Percentiles rank a stretch among this genome's conserved stretches.
These are phyloP conservation scores for Pollenia labialis DNA, from an alignment of 2,888 invertebrate species.

Conservation along the genomic window DNA sequence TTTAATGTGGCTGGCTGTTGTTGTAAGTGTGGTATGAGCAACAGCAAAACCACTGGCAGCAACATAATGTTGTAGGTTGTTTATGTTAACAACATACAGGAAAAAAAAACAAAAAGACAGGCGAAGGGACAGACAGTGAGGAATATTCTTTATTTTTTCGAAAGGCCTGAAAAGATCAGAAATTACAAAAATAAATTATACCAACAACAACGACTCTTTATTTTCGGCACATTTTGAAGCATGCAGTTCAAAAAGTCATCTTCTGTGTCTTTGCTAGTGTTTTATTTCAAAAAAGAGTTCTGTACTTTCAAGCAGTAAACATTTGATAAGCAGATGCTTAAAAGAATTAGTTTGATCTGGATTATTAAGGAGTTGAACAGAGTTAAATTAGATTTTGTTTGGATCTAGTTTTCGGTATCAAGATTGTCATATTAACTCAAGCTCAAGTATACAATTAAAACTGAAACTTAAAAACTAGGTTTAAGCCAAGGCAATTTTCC, in stretches of 20 bases:
- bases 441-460: too few species aligned
- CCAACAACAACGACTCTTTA: constrained; percentile 42
- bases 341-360: constrained; percentile 4
- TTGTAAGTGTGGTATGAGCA: constrained; percentile 41
- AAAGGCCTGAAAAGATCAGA: background rate
- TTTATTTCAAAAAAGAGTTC: constrained; percentile 28
- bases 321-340: constrained; percentile 18
- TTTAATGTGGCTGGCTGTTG: constrained; percentile 61
- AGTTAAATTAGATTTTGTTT: too few species aligned
- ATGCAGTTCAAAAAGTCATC: constrained; percentile 69
- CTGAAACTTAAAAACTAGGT: too few species aligned
- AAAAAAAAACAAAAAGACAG: constrained; percentile 15
- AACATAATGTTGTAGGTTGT: constrained; percentile 58
- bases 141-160: constrained; percentile 60
- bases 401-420: too few species aligned
- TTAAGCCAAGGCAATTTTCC: too few species aligned
- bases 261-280: constrained; percentile 44
- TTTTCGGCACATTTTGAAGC: constrained; percentile 66
- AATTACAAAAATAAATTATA: background rate
- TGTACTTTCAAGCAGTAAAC: constrained; percentile 8
- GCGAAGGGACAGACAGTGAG: background rate
- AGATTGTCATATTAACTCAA: too few species aligned
- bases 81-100: constrained; percentile 56
- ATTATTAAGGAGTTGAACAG: too few species aligned
- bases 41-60: constrained; percentile 52